A percentile compares a stretch with the other conserved stretches of the same genome.
These are phyloP conservation scores for Siderastrea siderea DNA, from an alignment of 92 coral and sea anemone genomes.

Conservation along the genomic window DNA sequence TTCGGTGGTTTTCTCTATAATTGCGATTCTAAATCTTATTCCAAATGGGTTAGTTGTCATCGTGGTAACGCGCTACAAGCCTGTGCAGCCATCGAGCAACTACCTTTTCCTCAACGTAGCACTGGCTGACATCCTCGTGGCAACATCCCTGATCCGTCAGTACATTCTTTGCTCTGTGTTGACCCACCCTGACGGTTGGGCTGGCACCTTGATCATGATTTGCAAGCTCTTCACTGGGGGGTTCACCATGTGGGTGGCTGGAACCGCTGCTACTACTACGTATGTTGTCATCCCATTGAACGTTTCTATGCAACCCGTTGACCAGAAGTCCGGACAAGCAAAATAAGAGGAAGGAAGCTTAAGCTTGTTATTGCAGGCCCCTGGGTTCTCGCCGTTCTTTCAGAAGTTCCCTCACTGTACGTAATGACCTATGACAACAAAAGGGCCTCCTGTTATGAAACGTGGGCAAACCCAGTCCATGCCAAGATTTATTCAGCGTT, in stretches of 20 bases:
- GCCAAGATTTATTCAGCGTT: constrained; percentile 46
- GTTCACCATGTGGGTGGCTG: constrained; percentile 64
- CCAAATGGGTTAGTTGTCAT: too few species aligned
- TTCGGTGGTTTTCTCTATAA: background rate
- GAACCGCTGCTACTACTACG: constrained; percentile 41
- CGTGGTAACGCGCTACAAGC: too few species aligned
- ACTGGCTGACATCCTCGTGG: constrained; percentile 56
- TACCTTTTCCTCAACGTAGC: constrained; percentile 69
- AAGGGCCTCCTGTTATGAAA: constrained; percentile 12
- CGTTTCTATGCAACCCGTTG: constrained; percentile 48
- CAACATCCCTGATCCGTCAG: constrained; percentile 55
- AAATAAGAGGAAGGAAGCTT: constrained; percentile 24
- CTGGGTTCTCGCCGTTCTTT: constrained; percentile 55
- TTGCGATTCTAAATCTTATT: background rate
- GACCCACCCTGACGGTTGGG: constrained; percentile 53
- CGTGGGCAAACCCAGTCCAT: constrained; percentile 15
- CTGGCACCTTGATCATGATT: constrained; percentile 50
- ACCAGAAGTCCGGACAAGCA: constrained; percentile 4
- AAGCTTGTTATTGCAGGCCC: constrained; percentile 14
- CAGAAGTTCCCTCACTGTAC: constrained; percentile 21
- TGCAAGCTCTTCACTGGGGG: constrained; percentile 60
- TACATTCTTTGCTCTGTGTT: constrained; percentile 31
- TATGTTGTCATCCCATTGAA: constrained; percentile 60
- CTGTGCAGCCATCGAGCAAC: constrained; percentile 9
- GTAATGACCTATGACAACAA: constrained; percentile 33